Evolutionary conservation across 2,888 invertebrate species (phyloP).

Genomic region (Parelbella ahira): DNA sequence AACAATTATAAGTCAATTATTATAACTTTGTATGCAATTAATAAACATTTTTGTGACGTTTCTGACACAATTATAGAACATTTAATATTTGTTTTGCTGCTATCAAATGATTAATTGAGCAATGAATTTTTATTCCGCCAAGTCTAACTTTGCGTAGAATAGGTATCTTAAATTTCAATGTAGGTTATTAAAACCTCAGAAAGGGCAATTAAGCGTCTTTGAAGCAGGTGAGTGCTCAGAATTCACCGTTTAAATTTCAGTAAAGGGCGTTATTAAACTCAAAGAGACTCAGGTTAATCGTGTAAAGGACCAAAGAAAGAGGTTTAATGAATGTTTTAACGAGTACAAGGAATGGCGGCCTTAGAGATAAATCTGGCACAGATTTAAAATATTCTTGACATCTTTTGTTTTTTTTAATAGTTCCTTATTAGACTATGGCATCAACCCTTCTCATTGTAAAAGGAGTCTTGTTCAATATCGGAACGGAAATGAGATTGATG

Average conservation of each 20-base stretch:
- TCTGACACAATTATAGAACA: no score
- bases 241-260: conserved; percentile 55
- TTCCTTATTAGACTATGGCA: no score
- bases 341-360: conserved; percentile 9
- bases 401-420: conserved; percentile 3
- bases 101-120: no score
- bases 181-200: conserved; percentile 43
- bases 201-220: conserved; percentile 51
- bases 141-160: no score
- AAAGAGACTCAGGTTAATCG: conserved; percentile 47
- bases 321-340: conserved; percentile 53
- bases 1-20: no score
- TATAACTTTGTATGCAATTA: no score
- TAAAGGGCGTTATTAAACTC: conserved; percentile 52
- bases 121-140: no score
- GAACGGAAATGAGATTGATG: no score
- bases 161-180: conserved; percentile 22
- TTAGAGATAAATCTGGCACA: conserved; percentile 6
- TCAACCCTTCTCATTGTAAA: no score
- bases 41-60: no score
- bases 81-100: no score
- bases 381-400: conserved; percentile 2
- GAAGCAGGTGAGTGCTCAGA: conserved; percentile 45
- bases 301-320: conserved; percentile 44
- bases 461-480: no score